Evolutionary conservation across 2,888 invertebrate species (phyloP), one percentile per base, ranked within the genome.

Genomic region (Drosophila pseudotakahashii): DNA sequence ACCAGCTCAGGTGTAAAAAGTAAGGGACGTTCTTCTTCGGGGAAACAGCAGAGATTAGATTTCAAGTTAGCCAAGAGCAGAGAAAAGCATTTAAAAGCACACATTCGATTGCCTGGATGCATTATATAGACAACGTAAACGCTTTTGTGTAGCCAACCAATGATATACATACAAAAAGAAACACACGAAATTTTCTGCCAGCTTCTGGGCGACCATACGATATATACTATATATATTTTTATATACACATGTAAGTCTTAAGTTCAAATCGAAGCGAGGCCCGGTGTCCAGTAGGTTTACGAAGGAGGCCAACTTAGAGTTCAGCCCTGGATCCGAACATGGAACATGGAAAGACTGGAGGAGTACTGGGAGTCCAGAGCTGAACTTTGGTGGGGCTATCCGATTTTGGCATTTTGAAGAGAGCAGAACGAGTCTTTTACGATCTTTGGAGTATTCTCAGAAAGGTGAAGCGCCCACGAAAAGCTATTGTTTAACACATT

Each of bases 1-100:
- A 93, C 94, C 95, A 89, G 94, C 94, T 90, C 94, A 94, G 92
- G 94, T 95, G 90, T 95, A 94, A 94, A 79, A 60, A 55, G 37
- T 45, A 53, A 52, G 19, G 51, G 52, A 47, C 26, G 37, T 52
- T 37, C 50, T 67, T 47, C 41, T 67, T 47, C 41, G 58, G 41
- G 41, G 9, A 16, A 11, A 19, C 7, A 13, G 26, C 39, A 34
- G 39, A 50, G 45, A 53, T 67, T 61, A 52, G 37, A 41, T 53
- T 73, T 57, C 37, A 53, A 57, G 66, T 72, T 66, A 42, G 81
- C 81, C 81, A 83, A 69, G 75, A 66, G 78, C 62, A 81, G 77
- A 81, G 45, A 77, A 79, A 75, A 72, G 81, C 84, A 81, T 81
- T 81, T 81, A 80, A 41, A 64, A 32, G 57, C 45, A 73, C 51